Evolutionary conservation across 2,888 invertebrate species (phyloP).

Genomic region (Axea sp.): DNA sequence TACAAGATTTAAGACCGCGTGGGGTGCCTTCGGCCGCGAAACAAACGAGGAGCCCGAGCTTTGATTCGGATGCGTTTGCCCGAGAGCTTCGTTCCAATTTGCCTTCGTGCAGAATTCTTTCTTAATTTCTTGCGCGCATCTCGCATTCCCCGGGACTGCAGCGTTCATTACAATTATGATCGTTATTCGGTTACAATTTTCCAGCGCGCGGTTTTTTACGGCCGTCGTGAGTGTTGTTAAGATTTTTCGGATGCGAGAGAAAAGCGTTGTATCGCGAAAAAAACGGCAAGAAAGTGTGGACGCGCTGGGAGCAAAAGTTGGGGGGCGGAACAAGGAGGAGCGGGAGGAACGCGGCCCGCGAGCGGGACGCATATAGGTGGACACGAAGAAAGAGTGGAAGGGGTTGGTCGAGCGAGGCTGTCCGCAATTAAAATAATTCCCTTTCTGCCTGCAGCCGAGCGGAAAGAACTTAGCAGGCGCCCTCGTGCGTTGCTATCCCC

Average conservation of each 20-base stretch:
- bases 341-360: constrained; percentile 52
- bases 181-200: constrained; percentile 49
- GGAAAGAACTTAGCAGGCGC: constrained; percentile 79
- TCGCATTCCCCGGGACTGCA: constrained; percentile 35
- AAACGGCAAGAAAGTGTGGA: constrained; percentile 48
- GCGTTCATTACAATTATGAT: constrained; percentile 55
- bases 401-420: constrained; percentile 78
- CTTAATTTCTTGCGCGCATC: constrained; percentile 39
- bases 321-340: constrained; percentile 62
- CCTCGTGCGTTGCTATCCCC: constrained; percentile 66
- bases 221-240: constrained; percentile 38
- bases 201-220: constrained; percentile 30
- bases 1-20: constrained; percentile 68
- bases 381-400: constrained; percentile 63
- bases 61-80: constrained; percentile 17
- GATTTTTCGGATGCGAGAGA: constrained; percentile 44
- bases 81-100: constrained; percentile 14
- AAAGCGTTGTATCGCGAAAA: constrained; percentile 50
- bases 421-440: constrained; percentile 80
- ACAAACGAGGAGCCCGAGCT: constrained; percentile 2
- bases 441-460: constrained; percentile 79
- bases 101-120: constrained; percentile 25
- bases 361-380: constrained; percentile 62
- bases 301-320: constrained; percentile 52
- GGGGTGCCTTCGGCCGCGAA: constrained; percentile 60